Base-by-base conservation (phyloP, 2,797 vertebrate species). In the Peromyscus nudipes region DNA sequence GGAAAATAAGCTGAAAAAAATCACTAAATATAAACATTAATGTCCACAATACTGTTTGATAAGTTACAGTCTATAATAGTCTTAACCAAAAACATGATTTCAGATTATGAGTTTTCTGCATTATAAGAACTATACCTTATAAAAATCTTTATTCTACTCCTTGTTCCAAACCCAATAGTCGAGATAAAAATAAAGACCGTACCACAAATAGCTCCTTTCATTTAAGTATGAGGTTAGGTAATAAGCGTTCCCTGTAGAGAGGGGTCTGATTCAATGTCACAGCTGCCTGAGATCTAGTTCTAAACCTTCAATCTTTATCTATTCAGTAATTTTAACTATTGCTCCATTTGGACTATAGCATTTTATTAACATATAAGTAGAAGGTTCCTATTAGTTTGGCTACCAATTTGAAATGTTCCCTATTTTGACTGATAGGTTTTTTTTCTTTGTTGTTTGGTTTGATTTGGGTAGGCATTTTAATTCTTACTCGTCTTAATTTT, bases 351-450 rank as follows among this genome's bases (percentile, higher is more conserved):
- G 82, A 92, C 37, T 46, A 62, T 27, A 9, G 40, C 16, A 89
- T 79, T 94, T 91, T 89, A 67, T 11, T 93, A 52, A 4, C 60
- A 76, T 43, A 60, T 75, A 88, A 84, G 16, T 49, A 52, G 37
- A 75, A 84, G 34, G 0, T 88, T 89, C 91, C 55, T 52, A 93
- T 43, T 96, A 87, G 65, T 17, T 88, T 92, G 57, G 43, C 14
- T 81, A 83, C 82, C n/a, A 34, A 77, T 49, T 94, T 73, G 76
- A 85, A 96, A 90, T 75, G 3, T 27, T 88, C 91, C 57, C n/a
- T 21, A 19, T 82, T 77, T 94, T 84, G 29, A 94, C 55, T 69
- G 40, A 88, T 81, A 73, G 25, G 4, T 62, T 64, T 12, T 13
- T 85, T 85, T 19, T 43, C 40, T 27, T 46, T 31, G 43, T n/a